Evolutionary conservation across 2,888 invertebrate genomes (phyloP).

Genomic region (Antitype chi): DNA sequence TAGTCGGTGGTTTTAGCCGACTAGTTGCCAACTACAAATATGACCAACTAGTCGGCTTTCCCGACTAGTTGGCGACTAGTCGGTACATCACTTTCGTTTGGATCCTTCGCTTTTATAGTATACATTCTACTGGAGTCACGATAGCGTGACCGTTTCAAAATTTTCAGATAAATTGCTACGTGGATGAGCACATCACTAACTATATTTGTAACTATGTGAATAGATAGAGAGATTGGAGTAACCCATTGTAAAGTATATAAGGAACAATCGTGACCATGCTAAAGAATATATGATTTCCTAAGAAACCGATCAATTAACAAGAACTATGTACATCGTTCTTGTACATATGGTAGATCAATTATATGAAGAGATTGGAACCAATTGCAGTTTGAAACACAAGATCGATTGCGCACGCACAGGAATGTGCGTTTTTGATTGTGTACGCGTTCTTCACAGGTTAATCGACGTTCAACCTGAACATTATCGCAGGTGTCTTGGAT

Average conservation of each 20-base stretch:
- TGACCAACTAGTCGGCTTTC: too few relatives aligned
- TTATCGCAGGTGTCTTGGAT: conserved; percentile 36
- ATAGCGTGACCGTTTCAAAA: conserved; percentile 53
- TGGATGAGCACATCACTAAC: conserved; percentile 37
- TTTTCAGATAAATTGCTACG: conserved; percentile 42
- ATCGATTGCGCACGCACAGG: conserved; percentile 49
- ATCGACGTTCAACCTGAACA: conserved; percentile 36
- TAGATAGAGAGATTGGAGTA: conserved; percentile 32
- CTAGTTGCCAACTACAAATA: too few relatives aligned
- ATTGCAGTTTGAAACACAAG: conserved; percentile 39
- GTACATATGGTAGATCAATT: conserved; percentile 48
- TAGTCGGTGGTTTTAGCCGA: too few relatives aligned
- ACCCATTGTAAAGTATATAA: conserved; percentile 23
- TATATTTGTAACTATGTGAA: conserved; percentile 40
- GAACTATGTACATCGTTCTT: conserved; percentile 27
- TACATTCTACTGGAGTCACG: conserved; percentile 48
- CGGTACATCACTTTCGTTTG: conserved; percentile 28
- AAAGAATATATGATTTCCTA: conserved; percentile 31
- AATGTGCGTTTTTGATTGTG: conserved; percentile 56
- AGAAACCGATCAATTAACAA: conserved; percentile 37
- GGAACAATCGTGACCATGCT: conserved; percentile 43
- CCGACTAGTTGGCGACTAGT: too few relatives aligned
- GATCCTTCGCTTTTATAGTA: conserved; percentile 38
- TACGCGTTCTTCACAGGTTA: conserved; percentile 47
- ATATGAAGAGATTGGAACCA: conserved; percentile 47